Percentiles rank a stretch among this genome's conserved stretches.
phyloP scores from a whole-genome alignment of 1,140 invertebrate genomes.

The Caligus rogercresseyi region DNA sequence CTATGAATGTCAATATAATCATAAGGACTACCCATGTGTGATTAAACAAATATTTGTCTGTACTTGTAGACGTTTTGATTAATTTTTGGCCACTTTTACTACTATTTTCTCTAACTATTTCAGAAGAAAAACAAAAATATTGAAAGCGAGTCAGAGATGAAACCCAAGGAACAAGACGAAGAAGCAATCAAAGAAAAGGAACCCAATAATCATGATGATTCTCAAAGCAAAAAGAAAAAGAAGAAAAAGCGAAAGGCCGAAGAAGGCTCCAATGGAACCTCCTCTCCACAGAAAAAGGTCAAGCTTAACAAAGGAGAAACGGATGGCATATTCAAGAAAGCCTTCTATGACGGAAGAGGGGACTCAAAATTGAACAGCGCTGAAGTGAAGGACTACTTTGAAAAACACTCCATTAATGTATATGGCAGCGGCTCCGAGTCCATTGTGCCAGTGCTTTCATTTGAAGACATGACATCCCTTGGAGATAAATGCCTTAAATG shows the following conservation, averaged over 20 bases:
- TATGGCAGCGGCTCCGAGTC: not conserved
- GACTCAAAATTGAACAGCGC: not conserved
- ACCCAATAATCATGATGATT: not conserved
- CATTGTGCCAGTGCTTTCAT: not conserved
- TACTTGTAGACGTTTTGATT: too few species aligned
- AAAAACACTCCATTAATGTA: not conserved
- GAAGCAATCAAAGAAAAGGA: not conserved
- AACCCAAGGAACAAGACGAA: not conserved
- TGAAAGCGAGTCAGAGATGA: not conserved
- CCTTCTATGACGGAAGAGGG: not conserved
- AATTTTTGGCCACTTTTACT: too few species aligned
- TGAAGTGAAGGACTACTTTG: not conserved
- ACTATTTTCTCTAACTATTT: not conserved
- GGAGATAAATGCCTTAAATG: not conserved
- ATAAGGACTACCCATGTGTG: too few species aligned
- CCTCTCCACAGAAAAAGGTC: not conserved
- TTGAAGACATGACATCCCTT: not conserved
- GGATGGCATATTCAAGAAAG: not conserved
- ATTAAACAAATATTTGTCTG: too few species aligned
- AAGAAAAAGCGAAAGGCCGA: not conserved
- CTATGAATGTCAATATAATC: too few species aligned
- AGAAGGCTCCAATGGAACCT: not conserved
- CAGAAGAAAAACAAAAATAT: not conserved
- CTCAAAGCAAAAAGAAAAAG: not conserved
- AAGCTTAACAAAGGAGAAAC: not conserved